Conservation (phyloP, 2,113 vertebrate genomes). For the Ammodytes marinus region DNA sequence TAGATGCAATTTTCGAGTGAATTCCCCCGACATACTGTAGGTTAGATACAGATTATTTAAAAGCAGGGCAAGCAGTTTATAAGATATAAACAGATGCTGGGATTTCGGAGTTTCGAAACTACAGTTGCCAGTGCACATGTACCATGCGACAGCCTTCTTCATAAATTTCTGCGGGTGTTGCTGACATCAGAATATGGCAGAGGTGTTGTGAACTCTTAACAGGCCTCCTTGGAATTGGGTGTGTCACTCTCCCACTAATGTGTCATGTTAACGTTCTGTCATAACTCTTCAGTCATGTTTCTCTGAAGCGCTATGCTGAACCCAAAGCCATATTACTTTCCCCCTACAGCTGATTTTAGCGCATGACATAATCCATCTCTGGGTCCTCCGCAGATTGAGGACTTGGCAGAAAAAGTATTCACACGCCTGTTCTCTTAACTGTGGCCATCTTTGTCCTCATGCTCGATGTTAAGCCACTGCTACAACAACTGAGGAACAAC, state of each 20-base stretch:
- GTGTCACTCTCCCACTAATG: conserved; percentile 75
- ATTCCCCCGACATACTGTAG: neutral
- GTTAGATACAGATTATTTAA: neutral
- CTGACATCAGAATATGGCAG: conserved; percentile 55
- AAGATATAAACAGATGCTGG: neutral
- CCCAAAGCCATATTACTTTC: conserved; percentile 34
- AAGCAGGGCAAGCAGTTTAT: neutral
- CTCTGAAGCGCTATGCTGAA: conserved; percentile 49
- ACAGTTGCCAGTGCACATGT: conserved; percentile 20
- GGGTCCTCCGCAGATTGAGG: conserved; percentile 28
- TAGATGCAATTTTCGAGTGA: neutral
- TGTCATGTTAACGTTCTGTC: conserved; percentile 76
- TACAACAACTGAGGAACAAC: conserved; percentile 59
- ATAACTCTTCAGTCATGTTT: conserved; percentile 60
- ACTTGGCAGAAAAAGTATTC: conserved; percentile 39
- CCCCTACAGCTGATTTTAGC: conserved; percentile 33
- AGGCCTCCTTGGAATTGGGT: conserved; percentile 74
- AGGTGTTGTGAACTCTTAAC: conserved; percentile 60
- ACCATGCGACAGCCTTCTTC: conserved; percentile 33
- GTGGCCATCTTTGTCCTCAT: conserved; percentile 58
- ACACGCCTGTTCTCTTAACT: conserved; percentile 59
- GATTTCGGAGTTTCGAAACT: conserved; percentile 12
- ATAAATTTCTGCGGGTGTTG: conserved; percentile 48
- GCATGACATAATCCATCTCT: neutral
- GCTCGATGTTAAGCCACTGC: conserved; percentile 31